Evolutionary conservation across 2,888 invertebrate genomes (phyloP), one percentile per base, ranked within the genome.

Genomic region (Escarpia spicata): DNA sequence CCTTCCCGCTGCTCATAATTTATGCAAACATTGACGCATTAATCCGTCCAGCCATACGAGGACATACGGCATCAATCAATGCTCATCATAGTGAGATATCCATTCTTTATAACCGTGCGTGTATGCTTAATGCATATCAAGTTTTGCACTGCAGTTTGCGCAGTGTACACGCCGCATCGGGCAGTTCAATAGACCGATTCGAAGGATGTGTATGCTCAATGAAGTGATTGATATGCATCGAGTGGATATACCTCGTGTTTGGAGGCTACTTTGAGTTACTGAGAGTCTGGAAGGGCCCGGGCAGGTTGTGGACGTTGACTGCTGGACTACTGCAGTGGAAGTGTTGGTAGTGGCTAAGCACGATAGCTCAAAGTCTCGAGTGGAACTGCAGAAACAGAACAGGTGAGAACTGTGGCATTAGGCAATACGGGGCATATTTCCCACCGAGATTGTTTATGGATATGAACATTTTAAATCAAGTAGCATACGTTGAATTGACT

Each of bases 51-150:
- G 75, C 75, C 75, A 26, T n/a, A 75, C n/a, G 75, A 75, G 75
- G 75, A 75, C 75, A 75, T 75, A 75, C 52, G 75, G 75, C 75
- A 75, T 75, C 75, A 75, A 75, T 75, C 75, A 75, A 75, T 75
- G 75, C 75, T 75, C 75, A 3, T 75, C 75, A 75, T 26, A 26
- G 75, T 26, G 19, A 6, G 75, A 26, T 75, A 75, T 75, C 75
- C 75, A 75, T 75, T 75, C 75, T 75, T 75, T 75, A 75, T 75
- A 75, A 75, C 75, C 75, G n/a, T 75, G 75, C 26, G 26, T 75
- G 75, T 75, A 6, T 75, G 75, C 75, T 75, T 75, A 75, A 75
- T 75, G 75, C 75, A 75, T 75, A 75, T 75, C 75, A 75, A 75
- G n/a, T 75, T 75, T n/a, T 75, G 75, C 19, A 26, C 75, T 2